Percentiles rank a stretch among this genome's conserved stretches.
These are phyloP conservation scores for Nothocercus julius DNA, from an alignment of 2,113 vertebrate species.

Conservation along the genomic window DNA sequence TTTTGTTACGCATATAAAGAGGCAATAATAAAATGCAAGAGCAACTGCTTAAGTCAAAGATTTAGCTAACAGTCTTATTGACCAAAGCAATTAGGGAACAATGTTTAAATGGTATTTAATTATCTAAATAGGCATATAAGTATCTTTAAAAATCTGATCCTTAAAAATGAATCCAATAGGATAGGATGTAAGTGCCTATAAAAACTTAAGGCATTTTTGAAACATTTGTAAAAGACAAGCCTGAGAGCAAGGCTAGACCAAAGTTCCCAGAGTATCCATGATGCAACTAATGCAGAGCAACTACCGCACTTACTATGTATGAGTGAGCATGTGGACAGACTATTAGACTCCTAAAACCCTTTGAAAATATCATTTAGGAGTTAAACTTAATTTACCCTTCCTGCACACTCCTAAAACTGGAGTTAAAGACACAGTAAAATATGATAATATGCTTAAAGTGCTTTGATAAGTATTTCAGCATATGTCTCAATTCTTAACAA, in stretches of 20 bases:
- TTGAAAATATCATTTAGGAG: background rate
- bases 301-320: background rate
- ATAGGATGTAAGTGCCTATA: fast-evolving
- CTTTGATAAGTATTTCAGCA: background rate
- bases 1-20: background rate
- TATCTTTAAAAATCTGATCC: background rate
- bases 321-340: background rate
- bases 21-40: background rate
- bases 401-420: background rate
- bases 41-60: background rate
- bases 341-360: background rate
- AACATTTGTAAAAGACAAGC: background rate
- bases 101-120: background rate
- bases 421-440: background rate
- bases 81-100: background rate
- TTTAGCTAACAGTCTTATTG: background rate
- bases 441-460: background rate
- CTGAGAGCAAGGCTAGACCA: background rate
- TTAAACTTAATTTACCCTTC: slow-evolving; percentile 16
- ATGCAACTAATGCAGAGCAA: background rate
- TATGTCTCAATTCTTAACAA: background rate
- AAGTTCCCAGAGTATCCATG: background rate
- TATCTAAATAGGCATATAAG: background rate
- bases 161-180: background rate
- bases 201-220: background rate